phyloP scores from a whole-genome alignment of 2,888 invertebrate species.

The Aphodius granarius region DNA sequence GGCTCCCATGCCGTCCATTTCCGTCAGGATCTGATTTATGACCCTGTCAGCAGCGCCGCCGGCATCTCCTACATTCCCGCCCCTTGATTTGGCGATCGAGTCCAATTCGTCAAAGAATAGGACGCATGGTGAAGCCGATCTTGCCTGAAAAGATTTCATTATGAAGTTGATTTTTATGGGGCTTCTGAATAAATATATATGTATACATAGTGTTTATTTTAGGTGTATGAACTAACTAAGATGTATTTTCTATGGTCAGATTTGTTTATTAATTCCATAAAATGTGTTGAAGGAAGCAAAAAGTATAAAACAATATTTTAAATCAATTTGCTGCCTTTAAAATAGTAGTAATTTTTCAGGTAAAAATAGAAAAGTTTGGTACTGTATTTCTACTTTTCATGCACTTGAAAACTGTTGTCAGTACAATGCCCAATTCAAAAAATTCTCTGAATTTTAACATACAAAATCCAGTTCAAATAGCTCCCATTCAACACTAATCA shows the following conservation, averaged over 20 bases:
- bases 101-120: conserved; percentile 99
- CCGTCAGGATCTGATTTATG: conserved; percentile 98
- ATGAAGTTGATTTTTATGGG: conserved; percentile 27
- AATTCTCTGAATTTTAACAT: neutral
- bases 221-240: neutral
- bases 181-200: neutral
- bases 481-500: conserved; percentile 17
- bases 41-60: conserved; percentile 99
- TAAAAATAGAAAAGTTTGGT: no score
- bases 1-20: conserved; percentile 99
- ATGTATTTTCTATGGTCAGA: no score
- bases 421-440: no score
- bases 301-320: no score
- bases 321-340: no score
- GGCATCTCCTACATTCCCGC: conserved; percentile 96
- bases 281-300: no score
- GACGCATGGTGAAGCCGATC: conserved; percentile 98
- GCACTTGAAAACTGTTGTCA: no score
- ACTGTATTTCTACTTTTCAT: no score
- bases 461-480: conserved; percentile 11
- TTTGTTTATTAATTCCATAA: no score
- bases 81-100: conserved; percentile 98
- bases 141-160: conserved; percentile 72
- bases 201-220: neutral
- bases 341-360: no score